Conservation (phyloP, 2,888 invertebrate species). For the Gymnosoma rotundatum region DNA sequence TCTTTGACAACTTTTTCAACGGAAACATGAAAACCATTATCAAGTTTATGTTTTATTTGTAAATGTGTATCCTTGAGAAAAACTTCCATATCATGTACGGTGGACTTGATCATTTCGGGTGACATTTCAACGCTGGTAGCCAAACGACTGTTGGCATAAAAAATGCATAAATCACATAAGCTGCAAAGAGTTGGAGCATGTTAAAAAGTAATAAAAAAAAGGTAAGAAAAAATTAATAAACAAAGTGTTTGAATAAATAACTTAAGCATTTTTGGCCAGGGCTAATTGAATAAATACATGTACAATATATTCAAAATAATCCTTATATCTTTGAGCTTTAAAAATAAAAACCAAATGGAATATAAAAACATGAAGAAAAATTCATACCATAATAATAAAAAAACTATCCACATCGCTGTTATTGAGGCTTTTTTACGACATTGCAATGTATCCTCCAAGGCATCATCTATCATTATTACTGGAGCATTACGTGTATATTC, state of each 20-base stretch:
- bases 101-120: slow-evolving; percentile 84
- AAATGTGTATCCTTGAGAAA: slow-evolving; percentile 86
- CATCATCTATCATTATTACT: slow-evolving; percentile 79
- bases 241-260: slow-evolving; percentile 3
- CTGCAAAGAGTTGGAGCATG: slow-evolving; percentile 79
- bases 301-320: too few relatives aligned
- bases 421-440: slow-evolving; percentile 79
- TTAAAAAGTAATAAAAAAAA: slow-evolving; percentile 8
- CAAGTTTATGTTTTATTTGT: slow-evolving; percentile 85
- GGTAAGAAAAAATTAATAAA: slow-evolving; percentile 33
- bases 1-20: slow-evolving; percentile 85
- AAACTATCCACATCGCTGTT: slow-evolving; percentile 79
- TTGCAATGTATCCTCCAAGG: slow-evolving; percentile 77
- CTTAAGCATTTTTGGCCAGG: neutral
- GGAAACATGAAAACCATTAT: slow-evolving; percentile 85
- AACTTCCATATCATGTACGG: slow-evolving; percentile 85
- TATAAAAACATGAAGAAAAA: neutral
- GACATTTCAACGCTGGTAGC: slow-evolving; percentile 84
- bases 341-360: neutral
- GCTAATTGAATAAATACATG: neutral
- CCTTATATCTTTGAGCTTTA: neutral
- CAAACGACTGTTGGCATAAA: slow-evolving; percentile 86
- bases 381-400: slow-evolving; percentile 79
- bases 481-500: slow-evolving; percentile 76
- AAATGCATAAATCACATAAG: slow-evolving; percentile 84